Evolutionary conservation across 2,888 invertebrate genomes (phyloP).

Genomic region (Pollenia amentaria): DNA sequence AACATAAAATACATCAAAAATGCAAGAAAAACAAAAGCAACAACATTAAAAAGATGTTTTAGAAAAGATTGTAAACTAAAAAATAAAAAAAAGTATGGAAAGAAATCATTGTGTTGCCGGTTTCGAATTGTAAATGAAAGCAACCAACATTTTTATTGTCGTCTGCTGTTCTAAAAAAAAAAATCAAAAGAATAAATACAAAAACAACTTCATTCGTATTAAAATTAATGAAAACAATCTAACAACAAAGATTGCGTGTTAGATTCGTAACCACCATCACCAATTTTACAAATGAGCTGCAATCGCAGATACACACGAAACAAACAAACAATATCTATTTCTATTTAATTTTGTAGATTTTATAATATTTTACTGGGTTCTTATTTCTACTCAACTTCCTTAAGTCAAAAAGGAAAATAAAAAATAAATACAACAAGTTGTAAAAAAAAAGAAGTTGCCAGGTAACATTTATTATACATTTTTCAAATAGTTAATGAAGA

Average conservation of each 20-base stretch:
- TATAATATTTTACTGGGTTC: too few relatives aligned
- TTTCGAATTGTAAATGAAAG: slow-evolving; percentile 29
- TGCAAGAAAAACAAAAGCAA: not conserved
- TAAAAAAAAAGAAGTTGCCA: too few relatives aligned
- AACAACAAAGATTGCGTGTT: slow-evolving; percentile 36
- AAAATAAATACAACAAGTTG: too few relatives aligned
- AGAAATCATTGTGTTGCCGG: slow-evolving; percentile 1
- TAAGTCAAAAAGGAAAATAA: too few relatives aligned
- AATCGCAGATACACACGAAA: not conserved
- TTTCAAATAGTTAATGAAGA: too few relatives aligned
- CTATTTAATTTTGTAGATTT: too few relatives aligned
- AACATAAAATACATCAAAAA: slow-evolving; percentile 21
- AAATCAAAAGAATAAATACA: slow-evolving; percentile 15
- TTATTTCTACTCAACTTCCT: too few relatives aligned
- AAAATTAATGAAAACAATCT: not conserved
- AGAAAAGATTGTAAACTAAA: not conserved
- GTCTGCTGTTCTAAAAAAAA: slow-evolving; percentile 54
- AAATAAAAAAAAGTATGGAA: not conserved
- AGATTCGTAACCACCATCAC: slow-evolving; percentile 46
- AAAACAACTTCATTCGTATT: slow-evolving; percentile 15
- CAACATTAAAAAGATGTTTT: not conserved
- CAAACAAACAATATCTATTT: not conserved
- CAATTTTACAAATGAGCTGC: not conserved
- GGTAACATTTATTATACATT: too few relatives aligned
- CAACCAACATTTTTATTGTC: slow-evolving; percentile 47